Evolutionary conservation across 2,797 vertebrate genomes (phyloP), one percentile per base, ranked within the genome.

Genomic region (Acanthis flammea): DNA sequence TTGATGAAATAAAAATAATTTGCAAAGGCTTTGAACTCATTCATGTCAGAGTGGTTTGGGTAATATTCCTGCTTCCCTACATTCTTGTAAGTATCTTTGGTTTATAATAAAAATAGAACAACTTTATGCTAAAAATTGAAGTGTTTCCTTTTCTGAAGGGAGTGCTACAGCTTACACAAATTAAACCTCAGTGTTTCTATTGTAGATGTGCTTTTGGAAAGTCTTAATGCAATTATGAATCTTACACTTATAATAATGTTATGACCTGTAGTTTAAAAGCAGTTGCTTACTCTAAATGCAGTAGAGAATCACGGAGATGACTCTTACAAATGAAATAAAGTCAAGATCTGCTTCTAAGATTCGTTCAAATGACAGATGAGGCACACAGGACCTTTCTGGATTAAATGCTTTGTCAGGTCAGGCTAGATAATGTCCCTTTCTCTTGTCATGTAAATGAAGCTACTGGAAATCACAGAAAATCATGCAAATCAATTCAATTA

Each of bases 181-280:
- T 35, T 19, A 94, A 94, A 75, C 15, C 11, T 83, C n/a, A 66
- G 9, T 73, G 22, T 13, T 92, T 63, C 50, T 78, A 39, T 65
- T 88, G 23, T 79, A 77, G 61, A 58, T 75, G 27, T 86, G 27
- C 21, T 70, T 89, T 88, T 75, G 72, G 28, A 92, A 92, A 45
- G 50, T 58, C 53, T 78, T 90, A 93, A 87, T 83, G 71, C 72
- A 92, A 81, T 93, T 92, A 92, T 65, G 21, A 19, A 42, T 83
- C 41, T 71, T 96, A 77, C 37, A 89, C 54, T 88, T 57, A 73
- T 39, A 76, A 35, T 57, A 84, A 80, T 55, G 23, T 35, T 47
- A 62, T 72, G 61, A 47, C 25, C 47, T 66, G 27, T 44, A 53
- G 53, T 87, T 90, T 83, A 71, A 88, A 94, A 92, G 50, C 50